Conservation (phyloP, 92 coral and sea anemone genomes). For the Isaurus tuberculatus region DNA sequence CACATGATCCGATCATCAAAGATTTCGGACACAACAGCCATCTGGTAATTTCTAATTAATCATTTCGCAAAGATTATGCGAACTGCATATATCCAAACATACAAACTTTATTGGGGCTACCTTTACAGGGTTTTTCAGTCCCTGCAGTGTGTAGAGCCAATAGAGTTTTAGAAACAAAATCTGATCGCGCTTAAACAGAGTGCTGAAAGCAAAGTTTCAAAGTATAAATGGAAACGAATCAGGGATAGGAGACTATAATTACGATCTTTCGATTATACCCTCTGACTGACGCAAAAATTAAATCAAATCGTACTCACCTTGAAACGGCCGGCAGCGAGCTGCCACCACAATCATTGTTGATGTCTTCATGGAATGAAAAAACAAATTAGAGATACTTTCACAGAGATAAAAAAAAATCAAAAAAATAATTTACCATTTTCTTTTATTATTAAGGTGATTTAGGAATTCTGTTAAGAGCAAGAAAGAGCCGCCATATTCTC, state of each 20-base stretch:
- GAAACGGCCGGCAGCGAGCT: constrained; percentile 96
- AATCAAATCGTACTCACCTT: constrained; percentile 69
- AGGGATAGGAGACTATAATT: neutral
- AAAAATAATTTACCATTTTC: constrained; percentile 68
- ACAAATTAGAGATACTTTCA: constrained; percentile 9
- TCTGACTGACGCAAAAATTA: neutral
- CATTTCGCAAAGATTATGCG: too few species aligned
- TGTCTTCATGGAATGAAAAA: constrained; percentile 71
- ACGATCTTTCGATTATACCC: neutral
- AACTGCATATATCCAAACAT: too few species aligned
- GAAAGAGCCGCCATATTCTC: neutral
- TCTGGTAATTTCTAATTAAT: too few species aligned
- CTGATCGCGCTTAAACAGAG: too few species aligned
- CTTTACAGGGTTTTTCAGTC: too few species aligned
- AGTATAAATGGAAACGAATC: neutral
- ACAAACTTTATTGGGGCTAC: too few species aligned
- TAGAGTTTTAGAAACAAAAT: too few species aligned
- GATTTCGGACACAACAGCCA: too few species aligned
- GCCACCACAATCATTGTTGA: constrained; percentile 83
- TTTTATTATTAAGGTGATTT: constrained; percentile 72
- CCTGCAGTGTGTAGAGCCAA: too few species aligned
- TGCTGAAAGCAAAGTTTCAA: too few species aligned
- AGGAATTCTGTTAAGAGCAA: constrained; percentile 69
- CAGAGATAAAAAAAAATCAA: constrained; percentile 8
- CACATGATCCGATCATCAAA: too few species aligned